Percentiles rank a stretch among this genome's conserved stretches.
Conservation (phyloP, 2,888 invertebrate species). For the Amphipoea oculea region DNA sequence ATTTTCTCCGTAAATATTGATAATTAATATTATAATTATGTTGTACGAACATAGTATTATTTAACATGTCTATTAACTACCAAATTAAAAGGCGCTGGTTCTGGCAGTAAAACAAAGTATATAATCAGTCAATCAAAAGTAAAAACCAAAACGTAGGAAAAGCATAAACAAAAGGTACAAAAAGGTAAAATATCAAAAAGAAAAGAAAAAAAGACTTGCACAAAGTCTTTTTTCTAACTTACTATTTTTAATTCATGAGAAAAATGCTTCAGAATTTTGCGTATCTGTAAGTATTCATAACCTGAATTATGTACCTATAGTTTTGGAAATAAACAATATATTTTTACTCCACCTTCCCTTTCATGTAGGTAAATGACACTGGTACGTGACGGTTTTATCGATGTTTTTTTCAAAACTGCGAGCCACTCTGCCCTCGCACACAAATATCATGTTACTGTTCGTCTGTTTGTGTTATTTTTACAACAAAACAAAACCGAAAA, state of each 20-base stretch:
- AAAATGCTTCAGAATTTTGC: neutral
- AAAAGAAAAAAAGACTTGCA: too few relatives aligned
- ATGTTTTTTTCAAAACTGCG: conserved; percentile 57
- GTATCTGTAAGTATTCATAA: neutral
- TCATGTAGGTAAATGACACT: conserved; percentile 25
- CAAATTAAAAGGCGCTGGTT: too few relatives aligned
- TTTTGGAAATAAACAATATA: neutral
- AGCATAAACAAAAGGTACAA: too few relatives aligned
- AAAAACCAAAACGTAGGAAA: too few relatives aligned
- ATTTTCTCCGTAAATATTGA: neutral
- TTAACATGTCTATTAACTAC: neutral
- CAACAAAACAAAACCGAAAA: conserved; percentile 71
- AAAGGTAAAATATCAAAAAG: too few relatives aligned
- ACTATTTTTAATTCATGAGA: neutral
- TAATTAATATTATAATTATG: neutral
- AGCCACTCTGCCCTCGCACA: conserved; percentile 48
- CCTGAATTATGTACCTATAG: neutral
- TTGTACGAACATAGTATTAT: neutral
- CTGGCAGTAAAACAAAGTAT: too few relatives aligned
- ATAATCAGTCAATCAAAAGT: too few relatives aligned
- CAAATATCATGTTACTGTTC: conserved; percentile 66
- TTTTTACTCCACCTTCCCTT: conserved; percentile 5
- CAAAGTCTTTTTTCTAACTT: neutral
- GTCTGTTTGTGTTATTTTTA: conserved; percentile 69
- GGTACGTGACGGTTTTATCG: conserved; percentile 48